Evolutionary conservation across 2,888 invertebrate genomes (phyloP).

Genomic region (Apotomis betuletana): DNA sequence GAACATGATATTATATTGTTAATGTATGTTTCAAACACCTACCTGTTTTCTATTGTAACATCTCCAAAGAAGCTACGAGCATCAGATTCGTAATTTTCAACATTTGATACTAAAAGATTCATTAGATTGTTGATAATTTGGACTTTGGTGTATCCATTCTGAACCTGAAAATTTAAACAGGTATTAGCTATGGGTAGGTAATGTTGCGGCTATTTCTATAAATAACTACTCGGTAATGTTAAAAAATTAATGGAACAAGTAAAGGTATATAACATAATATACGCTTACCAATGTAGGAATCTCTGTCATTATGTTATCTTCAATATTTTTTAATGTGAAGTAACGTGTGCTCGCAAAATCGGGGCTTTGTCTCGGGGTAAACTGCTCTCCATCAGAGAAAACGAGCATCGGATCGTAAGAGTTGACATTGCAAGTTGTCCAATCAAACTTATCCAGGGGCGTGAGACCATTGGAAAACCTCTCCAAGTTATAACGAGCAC

Average conservation of each 20-base stretch:
- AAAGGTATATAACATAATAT: background rate
- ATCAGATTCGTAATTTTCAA: slow-evolving; percentile 68
- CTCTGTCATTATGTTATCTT: slow-evolving; percentile 62
- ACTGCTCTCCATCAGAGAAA: slow-evolving; percentile 85
- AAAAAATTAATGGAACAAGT: background rate
- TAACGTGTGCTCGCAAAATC: slow-evolving; percentile 64
- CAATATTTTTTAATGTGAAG: slow-evolving; percentile 64
- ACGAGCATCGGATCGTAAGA: slow-evolving; percentile 85
- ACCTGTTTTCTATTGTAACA: slow-evolving; percentile 55
- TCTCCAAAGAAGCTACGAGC: slow-evolving; percentile 61
- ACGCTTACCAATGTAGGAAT: slow-evolving; percentile 68
- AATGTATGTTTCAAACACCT: slow-evolving; percentile 44
- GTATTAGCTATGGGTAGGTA: background rate
- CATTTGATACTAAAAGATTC: slow-evolving; percentile 68
- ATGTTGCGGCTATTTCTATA: no score
- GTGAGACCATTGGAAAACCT: slow-evolving; percentile 86
- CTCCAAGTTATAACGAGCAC: slow-evolving; percentile 88
- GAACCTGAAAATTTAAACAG: slow-evolving; percentile 62
- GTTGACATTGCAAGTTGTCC: slow-evolving; percentile 72
- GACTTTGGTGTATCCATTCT: slow-evolving; percentile 68
- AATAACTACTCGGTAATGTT: no score
- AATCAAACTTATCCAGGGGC: slow-evolving; percentile 81
- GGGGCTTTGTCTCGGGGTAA: slow-evolving; percentile 80
- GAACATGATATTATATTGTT: background rate
- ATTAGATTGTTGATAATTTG: slow-evolving; percentile 73